A percentile compares a stretch with the other conserved stretches of the same genome.
Evolutionary conservation across 2,797 vertebrate species (phyloP).

Genomic region (Chanos chanos): DNA sequence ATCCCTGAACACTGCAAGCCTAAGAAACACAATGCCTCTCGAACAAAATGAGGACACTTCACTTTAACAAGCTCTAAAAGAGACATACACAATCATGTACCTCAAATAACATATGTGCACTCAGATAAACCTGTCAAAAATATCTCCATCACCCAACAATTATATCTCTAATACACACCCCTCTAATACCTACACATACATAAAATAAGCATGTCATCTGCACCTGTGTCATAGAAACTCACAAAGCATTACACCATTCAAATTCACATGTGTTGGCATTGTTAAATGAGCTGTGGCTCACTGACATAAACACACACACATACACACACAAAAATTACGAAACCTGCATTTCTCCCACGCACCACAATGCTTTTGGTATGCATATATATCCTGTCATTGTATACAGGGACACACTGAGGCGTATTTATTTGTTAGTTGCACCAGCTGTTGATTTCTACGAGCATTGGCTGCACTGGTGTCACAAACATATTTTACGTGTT

Average conservation of each 20-base stretch:
- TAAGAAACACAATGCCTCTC: slow-evolving; percentile 3
- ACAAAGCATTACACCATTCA: neutral
- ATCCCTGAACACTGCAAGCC: slow-evolving; percentile 3
- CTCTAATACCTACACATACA: neutral
- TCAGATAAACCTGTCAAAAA: neutral
- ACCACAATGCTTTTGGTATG: too few species aligned
- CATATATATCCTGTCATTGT: too few species aligned
- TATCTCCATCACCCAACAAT: neutral
- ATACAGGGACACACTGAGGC: too few species aligned
- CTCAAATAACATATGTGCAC: slow-evolving; percentile 2
- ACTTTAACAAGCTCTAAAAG: slow-evolving; percentile 18
- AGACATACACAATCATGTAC: slow-evolving; percentile 9
- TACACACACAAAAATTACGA: too few species aligned
- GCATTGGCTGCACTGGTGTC: too few species aligned
- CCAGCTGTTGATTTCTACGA: too few species aligned
- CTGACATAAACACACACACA: neutral
- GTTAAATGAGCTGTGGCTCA: neutral
- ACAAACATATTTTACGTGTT: too few species aligned
- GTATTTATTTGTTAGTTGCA: too few species aligned
- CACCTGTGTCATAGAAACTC: too few species aligned
- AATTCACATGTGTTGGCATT: neutral
- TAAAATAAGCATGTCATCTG: too few species aligned
- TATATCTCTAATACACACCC: neutral
- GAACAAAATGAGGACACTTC: slow-evolving; percentile 18
- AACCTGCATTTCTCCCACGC: too few species aligned